phyloP scores from a whole-genome alignment of 2,113 vertebrate genomes.

The Mugil cephalus region DNA sequence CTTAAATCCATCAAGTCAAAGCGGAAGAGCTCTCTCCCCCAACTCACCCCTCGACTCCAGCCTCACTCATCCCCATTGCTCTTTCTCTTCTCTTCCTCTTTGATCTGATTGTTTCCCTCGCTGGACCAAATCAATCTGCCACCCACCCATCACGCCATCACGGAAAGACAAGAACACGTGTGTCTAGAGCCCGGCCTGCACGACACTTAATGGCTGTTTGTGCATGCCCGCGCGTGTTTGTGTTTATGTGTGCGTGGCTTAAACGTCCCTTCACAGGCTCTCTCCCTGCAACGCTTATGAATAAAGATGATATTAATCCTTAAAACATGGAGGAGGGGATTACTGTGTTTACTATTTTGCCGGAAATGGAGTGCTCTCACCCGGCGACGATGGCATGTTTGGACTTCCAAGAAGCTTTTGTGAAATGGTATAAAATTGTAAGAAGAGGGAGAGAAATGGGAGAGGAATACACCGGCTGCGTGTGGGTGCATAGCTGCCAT shows the following conservation, averaged over 20 bases:
- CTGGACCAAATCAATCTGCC: constrained; percentile 70
- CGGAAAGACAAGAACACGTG: constrained; percentile 39
- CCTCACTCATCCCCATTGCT: neutral
- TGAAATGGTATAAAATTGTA: constrained; percentile 29
- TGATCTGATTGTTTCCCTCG: constrained; percentile 70
- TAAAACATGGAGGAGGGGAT: constrained; percentile 74
- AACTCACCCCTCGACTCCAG: neutral
- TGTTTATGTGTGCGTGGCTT: neutral
- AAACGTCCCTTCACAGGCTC: constrained; percentile 26
- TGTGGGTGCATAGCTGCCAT: constrained; percentile 38
- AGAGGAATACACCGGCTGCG: neutral
- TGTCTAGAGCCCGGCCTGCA: constrained; percentile 27
- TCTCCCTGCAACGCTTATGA: constrained; percentile 57
- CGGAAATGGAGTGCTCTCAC: constrained; percentile 53
- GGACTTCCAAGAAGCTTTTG: constrained; percentile 48
- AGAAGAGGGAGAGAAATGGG: neutral
- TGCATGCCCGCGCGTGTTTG: constrained; percentile 1
- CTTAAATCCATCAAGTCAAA: constrained; percentile 79
- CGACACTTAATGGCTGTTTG: constrained; percentile 30
- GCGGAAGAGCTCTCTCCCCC: constrained; percentile 39
- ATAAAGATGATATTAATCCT: constrained; percentile 78
- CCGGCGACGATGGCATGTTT: constrained; percentile 38
- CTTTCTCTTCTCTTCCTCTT: constrained; percentile 47
- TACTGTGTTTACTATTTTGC: constrained; percentile 67
- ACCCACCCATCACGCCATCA: constrained; percentile 60